A percentile compares a stretch with the other conserved stretches of the same genome.
These are phyloP conservation scores for Conger conger DNA, from an alignment of 2,113 vertebrate genomes.

Conservation along the genomic window DNA sequence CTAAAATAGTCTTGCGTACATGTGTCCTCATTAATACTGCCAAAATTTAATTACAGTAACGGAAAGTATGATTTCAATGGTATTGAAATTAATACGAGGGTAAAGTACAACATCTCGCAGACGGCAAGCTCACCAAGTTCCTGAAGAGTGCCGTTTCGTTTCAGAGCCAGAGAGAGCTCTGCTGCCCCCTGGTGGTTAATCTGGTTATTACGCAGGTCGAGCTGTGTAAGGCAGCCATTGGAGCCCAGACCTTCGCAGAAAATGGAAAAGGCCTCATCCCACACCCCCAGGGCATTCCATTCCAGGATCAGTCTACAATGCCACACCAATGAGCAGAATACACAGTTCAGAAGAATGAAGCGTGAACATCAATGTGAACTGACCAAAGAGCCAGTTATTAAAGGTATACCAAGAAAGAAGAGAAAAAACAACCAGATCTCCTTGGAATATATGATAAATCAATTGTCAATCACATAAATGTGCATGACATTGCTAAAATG, in stretches of 20 bases:
- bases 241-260: constrained; percentile 83
- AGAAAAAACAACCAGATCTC: background rate
- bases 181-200: constrained; percentile 85
- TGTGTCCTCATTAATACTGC: too few species aligned
- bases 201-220: constrained; percentile 96
- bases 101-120: background rate
- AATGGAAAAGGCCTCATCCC: constrained; percentile 83
- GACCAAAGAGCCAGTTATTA: background rate
- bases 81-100: background rate
- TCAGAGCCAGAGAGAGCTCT: constrained; percentile 78
- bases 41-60: background rate
- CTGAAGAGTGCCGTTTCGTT: constrained; percentile 72
- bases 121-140: constrained; percentile 77
- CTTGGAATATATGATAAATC: background rate
- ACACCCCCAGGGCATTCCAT: constrained; percentile 88
- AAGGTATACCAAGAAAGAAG: background rate
- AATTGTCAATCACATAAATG: background rate
- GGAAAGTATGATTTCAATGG: too few species aligned
- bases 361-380: background rate
- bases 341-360: background rate
- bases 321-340: background rate
- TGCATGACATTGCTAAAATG: background rate
- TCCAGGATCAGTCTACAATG: constrained; percentile 81
- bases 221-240: constrained; percentile 68
- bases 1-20: too few species aligned